These are phyloP conservation scores for Melanotaenia duboulayi DNA, from an alignment of 2,113 vertebrate genomes.

Conservation along the genomic window DNA sequence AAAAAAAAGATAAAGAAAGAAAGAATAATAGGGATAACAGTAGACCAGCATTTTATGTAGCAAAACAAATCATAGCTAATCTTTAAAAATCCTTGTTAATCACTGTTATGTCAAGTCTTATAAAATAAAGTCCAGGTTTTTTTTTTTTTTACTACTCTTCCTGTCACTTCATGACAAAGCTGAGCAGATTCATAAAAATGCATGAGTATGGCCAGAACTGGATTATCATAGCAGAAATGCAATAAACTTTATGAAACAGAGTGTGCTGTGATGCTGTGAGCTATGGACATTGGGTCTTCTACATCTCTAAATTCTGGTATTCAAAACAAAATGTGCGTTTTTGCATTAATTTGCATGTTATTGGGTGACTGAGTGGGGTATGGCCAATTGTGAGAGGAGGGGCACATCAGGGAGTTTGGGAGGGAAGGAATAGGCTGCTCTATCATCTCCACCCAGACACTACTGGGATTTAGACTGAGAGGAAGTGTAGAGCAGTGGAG, in stretches of 20 bases:
- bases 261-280: constrained; percentile 8
- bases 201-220: constrained; percentile 8
- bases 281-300: not conserved
- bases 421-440: constrained; percentile 44
- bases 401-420: constrained; percentile 36
- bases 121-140: no score
- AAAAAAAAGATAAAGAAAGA: not conserved
- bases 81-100: no score
- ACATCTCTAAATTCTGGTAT: constrained; percentile 3
- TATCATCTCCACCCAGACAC: constrained; percentile 71
- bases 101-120: no score
- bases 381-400: constrained; percentile 9
- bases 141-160: not conserved
- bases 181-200: constrained; percentile 32
- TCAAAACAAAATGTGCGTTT: constrained; percentile 28
- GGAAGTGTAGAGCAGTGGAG: constrained; percentile 36
- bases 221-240: constrained; percentile 26
- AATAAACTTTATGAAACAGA: constrained; percentile 31
- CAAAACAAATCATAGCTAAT: constrained; percentile 13
- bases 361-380: constrained; percentile 18
- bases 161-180: constrained; percentile 10
- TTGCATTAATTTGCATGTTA: constrained; percentile 25
- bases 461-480: constrained; percentile 62
- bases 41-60: constrained; percentile 20
- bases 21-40: constrained; percentile 3